phyloP scores from a whole-genome alignment of 2,797 vertebrate species.

The Sarcophilus harrisii region DNA sequence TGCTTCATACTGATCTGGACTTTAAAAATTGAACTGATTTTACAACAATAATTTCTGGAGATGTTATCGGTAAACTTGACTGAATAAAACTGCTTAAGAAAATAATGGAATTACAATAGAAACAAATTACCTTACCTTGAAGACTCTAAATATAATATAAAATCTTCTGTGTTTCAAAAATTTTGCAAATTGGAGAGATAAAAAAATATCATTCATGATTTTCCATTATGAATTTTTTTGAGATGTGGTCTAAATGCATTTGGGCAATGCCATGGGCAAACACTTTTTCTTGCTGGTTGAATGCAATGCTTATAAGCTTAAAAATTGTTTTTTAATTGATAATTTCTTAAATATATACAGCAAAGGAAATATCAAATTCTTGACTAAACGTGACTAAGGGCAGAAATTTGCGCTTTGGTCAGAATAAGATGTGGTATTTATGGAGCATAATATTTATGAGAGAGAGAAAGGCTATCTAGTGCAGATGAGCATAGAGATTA shows the following conservation, averaged over 20 bases:
- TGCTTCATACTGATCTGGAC: slow-evolving; percentile 31
- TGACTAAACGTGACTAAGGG: background rate
- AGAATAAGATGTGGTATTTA: background rate
- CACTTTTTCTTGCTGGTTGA: slow-evolving; percentile 1
- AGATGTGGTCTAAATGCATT: slow-evolving; percentile 11
- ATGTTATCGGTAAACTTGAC: background rate
- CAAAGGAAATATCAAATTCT: background rate
- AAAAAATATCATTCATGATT: slow-evolving; percentile 1
- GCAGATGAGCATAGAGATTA: background rate
- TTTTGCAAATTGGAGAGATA: slow-evolving; percentile 16
- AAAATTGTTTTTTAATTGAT: slow-evolving; percentile 40
- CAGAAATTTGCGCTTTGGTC: background rate
- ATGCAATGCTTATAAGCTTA: slow-evolving; percentile 41
- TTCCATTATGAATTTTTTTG: slow-evolving; percentile 13
- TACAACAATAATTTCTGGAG: slow-evolving; percentile 40
- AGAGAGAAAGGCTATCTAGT: background rate
- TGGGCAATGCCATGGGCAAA: slow-evolving; percentile 12
- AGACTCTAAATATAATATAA: slow-evolving; percentile 49
- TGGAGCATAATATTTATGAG: background rate
- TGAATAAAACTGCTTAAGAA: slow-evolving; percentile 36
- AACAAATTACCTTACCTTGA: slow-evolving; percentile 28
- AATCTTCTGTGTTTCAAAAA: slow-evolving; percentile 50
- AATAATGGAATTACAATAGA: slow-evolving; percentile 42
- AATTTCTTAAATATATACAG: background rate
- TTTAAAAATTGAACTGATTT: background rate